phyloP scores from a whole-genome alignment of 2,888 invertebrate species.

The Drosophila subquinaria region DNA sequence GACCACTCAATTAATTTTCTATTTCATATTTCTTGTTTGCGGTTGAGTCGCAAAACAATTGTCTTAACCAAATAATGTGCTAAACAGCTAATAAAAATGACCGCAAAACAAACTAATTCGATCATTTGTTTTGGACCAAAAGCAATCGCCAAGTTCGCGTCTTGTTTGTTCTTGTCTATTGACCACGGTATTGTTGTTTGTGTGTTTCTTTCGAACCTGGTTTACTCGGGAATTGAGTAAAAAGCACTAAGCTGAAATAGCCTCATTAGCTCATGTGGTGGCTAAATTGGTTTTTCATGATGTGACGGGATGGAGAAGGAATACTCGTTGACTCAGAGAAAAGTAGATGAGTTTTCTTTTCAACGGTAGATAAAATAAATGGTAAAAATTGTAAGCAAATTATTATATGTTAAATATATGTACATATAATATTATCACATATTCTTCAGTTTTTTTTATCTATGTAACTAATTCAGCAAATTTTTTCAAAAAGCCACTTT shows the following conservation, averaged over 20 bases:
- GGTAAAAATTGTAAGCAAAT: no score
- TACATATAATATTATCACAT: no score
- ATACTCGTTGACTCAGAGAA: background rate
- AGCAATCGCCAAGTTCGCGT: conserved; percentile 42
- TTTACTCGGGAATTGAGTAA: conserved; percentile 40
- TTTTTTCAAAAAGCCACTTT: no score
- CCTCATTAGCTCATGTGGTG: conserved; percentile 67
- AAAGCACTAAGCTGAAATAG: conserved; percentile 66
- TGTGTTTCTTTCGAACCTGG: conserved; percentile 3
- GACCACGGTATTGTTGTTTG: conserved; percentile 43
- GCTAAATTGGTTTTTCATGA: conserved; percentile 18
- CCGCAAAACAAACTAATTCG: conserved; percentile 70
- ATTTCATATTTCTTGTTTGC: conserved; percentile 7
- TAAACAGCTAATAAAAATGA: conserved; percentile 67
- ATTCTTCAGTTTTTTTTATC: no score
- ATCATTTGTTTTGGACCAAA: conserved; percentile 62
- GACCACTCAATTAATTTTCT: conserved; percentile 30
- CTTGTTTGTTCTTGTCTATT: conserved; percentile 32
- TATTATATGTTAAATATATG: no score
- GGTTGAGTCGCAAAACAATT: conserved; percentile 51
- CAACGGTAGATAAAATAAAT: no score
- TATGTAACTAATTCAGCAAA: no score
- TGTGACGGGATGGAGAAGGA: background rate
- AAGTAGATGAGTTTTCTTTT: background rate
- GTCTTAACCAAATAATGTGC: conserved; percentile 63